Evolutionary conservation across 2,797 vertebrate genomes (phyloP).

Genomic region (Pseudochirops cupreus): DNA sequence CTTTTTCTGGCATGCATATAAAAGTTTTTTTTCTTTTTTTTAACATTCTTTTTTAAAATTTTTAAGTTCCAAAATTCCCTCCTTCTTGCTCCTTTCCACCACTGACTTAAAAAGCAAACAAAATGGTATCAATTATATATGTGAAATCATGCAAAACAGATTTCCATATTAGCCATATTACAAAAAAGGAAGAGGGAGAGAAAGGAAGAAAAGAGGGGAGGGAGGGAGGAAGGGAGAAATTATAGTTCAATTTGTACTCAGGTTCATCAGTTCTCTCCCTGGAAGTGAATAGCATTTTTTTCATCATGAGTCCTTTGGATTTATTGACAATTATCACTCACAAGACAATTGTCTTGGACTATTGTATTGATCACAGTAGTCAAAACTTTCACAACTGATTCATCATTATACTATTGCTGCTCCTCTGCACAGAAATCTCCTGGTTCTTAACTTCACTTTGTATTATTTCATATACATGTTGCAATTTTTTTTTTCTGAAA

Average conservation of each 20-base stretch:
- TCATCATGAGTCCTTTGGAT: not conserved
- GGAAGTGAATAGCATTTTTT: not conserved
- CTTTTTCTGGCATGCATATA: not conserved
- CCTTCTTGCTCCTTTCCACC: not conserved
- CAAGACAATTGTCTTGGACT: not conserved
- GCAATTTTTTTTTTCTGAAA: not conserved
- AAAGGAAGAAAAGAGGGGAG: not conserved
- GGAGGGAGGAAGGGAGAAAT: not conserved
- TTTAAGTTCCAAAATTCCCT: not conserved
- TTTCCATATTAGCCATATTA: not conserved
- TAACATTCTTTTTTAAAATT: not conserved
- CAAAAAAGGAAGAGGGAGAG: not conserved
- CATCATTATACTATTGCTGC: not conserved
- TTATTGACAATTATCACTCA: not conserved
- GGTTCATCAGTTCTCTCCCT: not conserved
- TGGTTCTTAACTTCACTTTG: not conserved
- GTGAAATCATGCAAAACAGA: not conserved
- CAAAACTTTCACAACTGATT: not conserved
- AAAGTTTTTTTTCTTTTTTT: not conserved
- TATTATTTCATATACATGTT: not conserved
- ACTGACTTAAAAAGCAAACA: not conserved
- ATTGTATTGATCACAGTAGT: no score
- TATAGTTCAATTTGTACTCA: not conserved
- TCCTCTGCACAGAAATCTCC: not conserved
- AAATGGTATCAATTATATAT: not conserved